Base-by-base conservation (phyloP, 2,113 vertebrate genomes). In the Chamaetylas fuelleborni region DNA sequence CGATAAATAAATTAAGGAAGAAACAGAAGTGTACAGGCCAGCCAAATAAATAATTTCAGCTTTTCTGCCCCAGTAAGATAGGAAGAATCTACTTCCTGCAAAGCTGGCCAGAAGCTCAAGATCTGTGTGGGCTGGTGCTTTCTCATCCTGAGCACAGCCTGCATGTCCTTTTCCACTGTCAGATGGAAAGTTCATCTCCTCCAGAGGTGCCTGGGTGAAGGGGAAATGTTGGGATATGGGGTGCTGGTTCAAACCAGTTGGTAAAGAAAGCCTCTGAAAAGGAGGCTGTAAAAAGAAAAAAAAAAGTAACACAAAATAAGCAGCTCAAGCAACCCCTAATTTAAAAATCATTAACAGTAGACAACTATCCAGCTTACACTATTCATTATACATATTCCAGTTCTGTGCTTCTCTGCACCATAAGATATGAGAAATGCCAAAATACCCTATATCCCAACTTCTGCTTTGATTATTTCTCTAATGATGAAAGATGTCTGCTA, bases 1-100 rank as follows among this genome's bases (percentile, higher is more conserved):
- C 1, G 19, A 85, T 91, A 93, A 96, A 80, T 76, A 94, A 94
- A 92, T 95, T 94, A 95, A 81, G 76, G 86, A 92, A 92, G 42
- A 76, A 89, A 69, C n/a, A 78, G 89, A 92, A 94, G 31, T 38
- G 50, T 95, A 42, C 74, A 90, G 79, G 36, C 57, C 61, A 70
- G 81, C 69, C 91, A 94, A 78, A 87, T 70, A 94, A 90, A 85
- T 86, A 5, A 77, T 87, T 87, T 82, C 29, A 42, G 66, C 20
- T 87, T 87, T 67, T 85, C 91, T 91, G 89, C 77, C 84, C 83
- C 83, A 92, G 28, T 48, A 84, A 86, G 69, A 71, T 83, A 54
- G 72, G 64, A 93, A 90, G 65, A 76, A 54, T 76, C 33, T 71
- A 15, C 23, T 97, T 96, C 81, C 70, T 89, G 79, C 38, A 82